phyloP scores from a whole-genome alignment of 2,797 vertebrate genomes.

The Bovichtus variegatus region DNA sequence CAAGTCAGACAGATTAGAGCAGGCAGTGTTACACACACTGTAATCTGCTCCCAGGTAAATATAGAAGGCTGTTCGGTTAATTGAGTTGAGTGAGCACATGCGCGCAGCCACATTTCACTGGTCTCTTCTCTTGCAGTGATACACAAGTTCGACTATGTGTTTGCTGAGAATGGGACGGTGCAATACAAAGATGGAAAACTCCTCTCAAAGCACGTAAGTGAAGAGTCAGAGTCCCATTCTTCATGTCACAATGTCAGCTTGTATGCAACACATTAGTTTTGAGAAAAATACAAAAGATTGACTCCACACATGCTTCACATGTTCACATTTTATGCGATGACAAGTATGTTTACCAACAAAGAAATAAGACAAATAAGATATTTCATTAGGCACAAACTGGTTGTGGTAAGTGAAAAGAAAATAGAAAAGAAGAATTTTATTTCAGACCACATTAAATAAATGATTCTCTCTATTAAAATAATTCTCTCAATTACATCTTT shows the following conservation, averaged over 20 bases:
- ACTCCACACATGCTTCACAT: neutral
- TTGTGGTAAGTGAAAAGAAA: neutral
- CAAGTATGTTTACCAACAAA: neutral
- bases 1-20: constrained; percentile 43
- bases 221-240: neutral
- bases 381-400: accelerated
- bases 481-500: no score
- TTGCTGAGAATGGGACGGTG: constrained; percentile 97
- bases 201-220: constrained; percentile 92
- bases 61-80: constrained; percentile 7
- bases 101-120: neutral
- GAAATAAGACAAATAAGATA: neutral
- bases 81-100: constrained; percentile 1
- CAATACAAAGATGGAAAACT: constrained; percentile 96
- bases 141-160: constrained; percentile 96
- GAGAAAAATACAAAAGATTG: neutral
- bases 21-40: constrained; percentile 14
- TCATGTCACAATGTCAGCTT: neutral
- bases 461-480: no score
- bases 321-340: neutral
- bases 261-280: neutral
- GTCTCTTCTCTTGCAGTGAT: constrained; percentile 86
- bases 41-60: constrained; percentile 54
- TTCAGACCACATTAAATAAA: neutral
- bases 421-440: neutral